Conservation (phyloP, 2,113 vertebrate species). For the Limnothrissa miodon region DNA sequence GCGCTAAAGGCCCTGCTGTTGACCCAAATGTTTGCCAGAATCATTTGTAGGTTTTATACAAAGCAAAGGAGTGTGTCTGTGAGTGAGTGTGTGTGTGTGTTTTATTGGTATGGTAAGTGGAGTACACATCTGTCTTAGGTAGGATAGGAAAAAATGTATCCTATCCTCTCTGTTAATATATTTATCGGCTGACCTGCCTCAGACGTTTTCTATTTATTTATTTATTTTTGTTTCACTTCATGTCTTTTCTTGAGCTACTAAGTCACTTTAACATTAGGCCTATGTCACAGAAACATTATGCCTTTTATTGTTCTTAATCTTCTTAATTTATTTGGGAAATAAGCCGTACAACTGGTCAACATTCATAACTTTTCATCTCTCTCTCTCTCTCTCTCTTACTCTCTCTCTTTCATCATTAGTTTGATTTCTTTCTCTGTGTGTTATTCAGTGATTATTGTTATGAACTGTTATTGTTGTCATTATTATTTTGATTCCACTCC, state of each 20-base stretch:
- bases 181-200: too few relatives aligned
- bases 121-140: conserved; percentile 1
- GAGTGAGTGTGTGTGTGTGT: background rate
- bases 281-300: too few relatives aligned
- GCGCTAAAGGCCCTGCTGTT: conserved; percentile 62
- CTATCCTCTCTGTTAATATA: too few relatives aligned
- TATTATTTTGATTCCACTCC: background rate
- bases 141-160: too few relatives aligned
- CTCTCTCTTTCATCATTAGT: background rate
- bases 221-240: too few relatives aligned
- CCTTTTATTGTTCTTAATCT: too few relatives aligned
- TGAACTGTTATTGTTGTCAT: background rate
- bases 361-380: background rate
- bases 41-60: background rate
- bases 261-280: too few relatives aligned
- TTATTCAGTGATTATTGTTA: background rate
- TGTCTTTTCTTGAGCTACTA: too few relatives aligned
- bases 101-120: background rate
- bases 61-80: background rate
- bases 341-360: too few relatives aligned
- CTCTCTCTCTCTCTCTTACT: background rate
- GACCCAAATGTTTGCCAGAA: conserved; percentile 31
- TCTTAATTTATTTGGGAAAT: too few relatives aligned
- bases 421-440: background rate
- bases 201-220: too few relatives aligned